A percentile compares a stretch with the other conserved stretches of the same genome.
Conservation (phyloP, 2,113 vertebrate genomes). For the Phycodurus eques region DNA sequence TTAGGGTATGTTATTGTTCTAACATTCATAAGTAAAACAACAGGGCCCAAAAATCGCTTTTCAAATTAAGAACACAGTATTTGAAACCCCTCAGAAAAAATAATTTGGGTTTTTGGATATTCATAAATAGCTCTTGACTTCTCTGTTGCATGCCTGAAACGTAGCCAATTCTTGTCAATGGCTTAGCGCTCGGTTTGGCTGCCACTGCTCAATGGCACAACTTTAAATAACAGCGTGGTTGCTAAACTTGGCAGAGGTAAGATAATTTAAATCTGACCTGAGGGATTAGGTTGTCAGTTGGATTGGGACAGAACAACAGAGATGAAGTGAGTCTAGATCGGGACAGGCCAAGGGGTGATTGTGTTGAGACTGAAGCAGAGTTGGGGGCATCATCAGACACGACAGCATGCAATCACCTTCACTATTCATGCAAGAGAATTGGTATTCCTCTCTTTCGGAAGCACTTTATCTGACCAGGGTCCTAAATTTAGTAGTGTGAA, state of each 20-base stretch:
- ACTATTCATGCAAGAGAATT: conserved; percentile 5
- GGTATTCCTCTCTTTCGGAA: not conserved
- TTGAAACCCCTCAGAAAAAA: not conserved
- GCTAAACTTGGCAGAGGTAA: conserved; percentile 51
- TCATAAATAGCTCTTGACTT: not conserved
- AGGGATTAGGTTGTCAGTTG: conserved; percentile 56
- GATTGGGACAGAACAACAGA: conserved; percentile 32
- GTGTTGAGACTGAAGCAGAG: conserved; percentile 3
- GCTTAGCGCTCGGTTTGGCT: conserved; percentile 43
- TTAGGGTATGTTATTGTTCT: not conserved
- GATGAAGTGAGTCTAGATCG: conserved; percentile 25
- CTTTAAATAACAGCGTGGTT: conserved; percentile 37
- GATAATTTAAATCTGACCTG: conserved; percentile 61
- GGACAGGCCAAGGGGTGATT: not conserved
- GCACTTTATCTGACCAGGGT: not conserved
- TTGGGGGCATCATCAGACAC: conserved; percentile 22
- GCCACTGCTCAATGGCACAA: conserved; percentile 17
- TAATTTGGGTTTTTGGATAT: not conserved
- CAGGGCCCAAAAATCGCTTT: not conserved
- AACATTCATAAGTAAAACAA: not conserved
- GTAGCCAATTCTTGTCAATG: conserved; percentile 16
- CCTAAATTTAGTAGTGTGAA: conserved; percentile 2
- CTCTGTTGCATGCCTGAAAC: conserved; percentile 8
- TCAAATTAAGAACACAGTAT: not conserved
- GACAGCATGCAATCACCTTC: conserved; percentile 12